phyloP scores from a whole-genome alignment of 2,113 vertebrate species.

The Uria lomvia region DNA sequence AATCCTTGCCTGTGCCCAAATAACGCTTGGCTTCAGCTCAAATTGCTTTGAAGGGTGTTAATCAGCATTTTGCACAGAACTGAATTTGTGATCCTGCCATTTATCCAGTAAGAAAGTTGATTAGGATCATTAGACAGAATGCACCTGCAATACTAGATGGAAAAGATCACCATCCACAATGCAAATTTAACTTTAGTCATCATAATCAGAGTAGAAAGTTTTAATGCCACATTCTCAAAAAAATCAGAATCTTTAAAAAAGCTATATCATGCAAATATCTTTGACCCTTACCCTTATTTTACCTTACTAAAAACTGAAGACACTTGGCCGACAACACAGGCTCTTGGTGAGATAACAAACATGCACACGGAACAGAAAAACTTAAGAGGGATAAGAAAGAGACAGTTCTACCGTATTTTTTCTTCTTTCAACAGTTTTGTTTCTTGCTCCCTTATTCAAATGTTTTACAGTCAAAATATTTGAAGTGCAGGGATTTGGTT shows the following conservation, averaged over 20 bases:
- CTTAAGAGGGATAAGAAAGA: neutral
- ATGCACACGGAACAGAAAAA: neutral
- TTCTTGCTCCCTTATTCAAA: neutral
- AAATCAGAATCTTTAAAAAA: neutral
- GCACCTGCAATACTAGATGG: neutral
- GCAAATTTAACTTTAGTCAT: neutral
- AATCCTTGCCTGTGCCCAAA: neutral
- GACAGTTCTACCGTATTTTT: neutral
- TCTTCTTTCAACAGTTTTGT: neutral
- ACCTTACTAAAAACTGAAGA: neutral
- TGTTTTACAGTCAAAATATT: neutral
- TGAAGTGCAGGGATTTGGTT: neutral
- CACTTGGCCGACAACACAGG: neutral
- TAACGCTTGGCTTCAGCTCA: neutral
- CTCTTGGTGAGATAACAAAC: neutral
- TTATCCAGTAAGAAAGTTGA: neutral
- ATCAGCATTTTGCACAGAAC: neutral
- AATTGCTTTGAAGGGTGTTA: neutral
- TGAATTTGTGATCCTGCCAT: neutral
- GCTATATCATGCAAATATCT: neutral
- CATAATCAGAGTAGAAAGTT: neutral
- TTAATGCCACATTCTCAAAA: neutral
- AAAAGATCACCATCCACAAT: neutral
- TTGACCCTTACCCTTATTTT: neutral
- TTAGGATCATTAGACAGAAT: neutral